Percentiles rank a stretch among this genome's conserved stretches.
These are phyloP conservation scores for Xanthostigma xanthostigma DNA, from an alignment of 2,888 invertebrate species.

Conservation along the genomic window DNA sequence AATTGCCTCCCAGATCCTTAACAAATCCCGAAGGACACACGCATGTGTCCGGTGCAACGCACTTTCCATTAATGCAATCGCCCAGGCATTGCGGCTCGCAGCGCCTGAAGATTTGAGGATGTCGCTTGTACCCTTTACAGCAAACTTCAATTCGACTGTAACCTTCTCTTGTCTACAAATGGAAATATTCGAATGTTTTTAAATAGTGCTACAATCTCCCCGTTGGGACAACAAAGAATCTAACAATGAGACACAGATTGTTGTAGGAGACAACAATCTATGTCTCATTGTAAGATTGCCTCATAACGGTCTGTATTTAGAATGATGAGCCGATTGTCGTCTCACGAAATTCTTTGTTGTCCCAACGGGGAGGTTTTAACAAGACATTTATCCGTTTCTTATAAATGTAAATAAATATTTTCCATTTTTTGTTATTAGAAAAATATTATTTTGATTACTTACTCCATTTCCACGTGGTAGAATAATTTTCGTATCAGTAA, in stretches of 20 bases:
- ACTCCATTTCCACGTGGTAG: slow-evolving; percentile 43
- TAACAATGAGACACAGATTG: no score
- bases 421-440: neutral
- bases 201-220: no score
- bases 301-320: no score
- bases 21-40: slow-evolving; percentile 45
- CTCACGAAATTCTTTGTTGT: no score
- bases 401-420: no score
- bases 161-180: slow-evolving; percentile 38
- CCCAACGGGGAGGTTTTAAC: no score
- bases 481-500: slow-evolving; percentile 26
- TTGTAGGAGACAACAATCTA: no score
- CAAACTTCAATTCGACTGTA: slow-evolving; percentile 52
- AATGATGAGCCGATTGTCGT: no score
- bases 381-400: neutral
- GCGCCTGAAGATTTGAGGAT: slow-evolving; percentile 33
- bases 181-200: no score
- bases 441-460: slow-evolving; percentile 20
- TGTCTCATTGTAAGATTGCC: no score
- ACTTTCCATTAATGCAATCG: slow-evolving; percentile 53
- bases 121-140: slow-evolving; percentile 53
- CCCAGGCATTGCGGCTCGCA: slow-evolving; percentile 49
- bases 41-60: slow-evolving; percentile 49
- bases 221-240: no score
- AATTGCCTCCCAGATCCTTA: slow-evolving; percentile 35